Evolutionary conservation across 2,797 vertebrate genomes (phyloP), one percentile per base, ranked within the genome.

Genomic region (Lepilemur septentrionalis): DNA sequence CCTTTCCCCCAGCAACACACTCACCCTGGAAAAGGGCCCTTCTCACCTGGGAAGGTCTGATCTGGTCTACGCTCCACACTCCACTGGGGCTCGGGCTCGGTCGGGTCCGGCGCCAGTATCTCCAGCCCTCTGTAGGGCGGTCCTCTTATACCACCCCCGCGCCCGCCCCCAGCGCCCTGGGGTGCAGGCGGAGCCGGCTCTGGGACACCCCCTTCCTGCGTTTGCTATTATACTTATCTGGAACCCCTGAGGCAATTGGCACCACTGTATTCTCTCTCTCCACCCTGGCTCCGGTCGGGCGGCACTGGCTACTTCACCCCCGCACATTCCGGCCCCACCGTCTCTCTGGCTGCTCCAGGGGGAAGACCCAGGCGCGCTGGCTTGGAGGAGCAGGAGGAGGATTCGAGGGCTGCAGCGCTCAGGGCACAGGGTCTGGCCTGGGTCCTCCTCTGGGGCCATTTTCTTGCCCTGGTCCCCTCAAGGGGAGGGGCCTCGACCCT

Each of bases 121-220:
- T 35, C 3, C 43, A 15, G 63, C 38, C 48, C 32, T 55, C 65
- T 2, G 22, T n/a, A 2, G 46, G 86, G 91, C 17, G 0, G 46
- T 43, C 25, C 57, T 97, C 93, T 97, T 98, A 98, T 95, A 95
- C 4, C 28, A 10, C 43, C 28, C 35, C 35, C n/a, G 14, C 30
- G 0, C 81, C 93, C 80, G 57, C 80, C 75, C 84, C 85, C 89
- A 15, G 86, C 0, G 22, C 79, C 97, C 94, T 5, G 57, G 91
- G 86, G 86, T 78, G 80, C 65, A 41, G 97, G 97, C 22, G 79
- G 96, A n/a, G 94, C 79, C 15, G 4, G 61, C 93, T 87, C 57
- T 6, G 25, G 43, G 95, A 91, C 80, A 6, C 95, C 91, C 79
- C 92, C 73, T 67, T 48, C 59, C 69, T 69, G 65, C 13, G 1